Conservation (phyloP, 2,797 vertebrate genomes). For the Sparus aurata region DNA sequence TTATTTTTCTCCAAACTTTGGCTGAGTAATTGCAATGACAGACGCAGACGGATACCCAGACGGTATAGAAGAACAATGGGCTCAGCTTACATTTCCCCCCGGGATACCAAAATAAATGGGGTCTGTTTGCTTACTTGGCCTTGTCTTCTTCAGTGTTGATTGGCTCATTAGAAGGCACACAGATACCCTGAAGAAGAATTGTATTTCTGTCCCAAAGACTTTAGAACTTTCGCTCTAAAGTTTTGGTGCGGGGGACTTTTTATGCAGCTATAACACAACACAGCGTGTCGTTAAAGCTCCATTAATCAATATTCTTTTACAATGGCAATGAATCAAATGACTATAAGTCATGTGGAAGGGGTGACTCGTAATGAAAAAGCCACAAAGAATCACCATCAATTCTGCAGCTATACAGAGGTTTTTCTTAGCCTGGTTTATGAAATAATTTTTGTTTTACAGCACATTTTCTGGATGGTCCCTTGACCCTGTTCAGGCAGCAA, state of each 20-base stretch:
- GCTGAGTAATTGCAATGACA: constrained; percentile 28
- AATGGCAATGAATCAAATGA: constrained; percentile 20
- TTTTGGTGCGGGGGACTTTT: constrained; percentile 16
- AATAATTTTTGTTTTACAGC: not conserved
- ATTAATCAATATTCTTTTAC: constrained; percentile 26
- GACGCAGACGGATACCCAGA: constrained; percentile 1
- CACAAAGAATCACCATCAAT: constrained; percentile 1
- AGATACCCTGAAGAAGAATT: constrained; percentile 28
- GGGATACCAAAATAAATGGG: constrained; percentile 41
- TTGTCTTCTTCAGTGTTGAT: constrained; percentile 34
- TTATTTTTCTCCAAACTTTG: not conserved
- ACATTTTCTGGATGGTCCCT: not conserved
- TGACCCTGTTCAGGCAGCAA: not conserved
- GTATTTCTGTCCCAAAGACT: constrained; percentile 40
- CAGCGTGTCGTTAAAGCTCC: not conserved
- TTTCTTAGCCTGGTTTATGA: not conserved
- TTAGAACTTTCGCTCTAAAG: constrained; percentile 26
- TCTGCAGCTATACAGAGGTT: not conserved
- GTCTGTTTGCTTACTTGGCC: constrained; percentile 30
- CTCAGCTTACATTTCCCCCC: constrained; percentile 7
- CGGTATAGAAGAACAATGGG: constrained; percentile 22
- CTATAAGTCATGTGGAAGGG: constrained; percentile 16
- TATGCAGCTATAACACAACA: not conserved
- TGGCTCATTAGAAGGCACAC: constrained; percentile 50
- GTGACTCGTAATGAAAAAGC: not conserved